Conservation (phyloP, 2,888 invertebrate species). For the Tachina grossa region DNA sequence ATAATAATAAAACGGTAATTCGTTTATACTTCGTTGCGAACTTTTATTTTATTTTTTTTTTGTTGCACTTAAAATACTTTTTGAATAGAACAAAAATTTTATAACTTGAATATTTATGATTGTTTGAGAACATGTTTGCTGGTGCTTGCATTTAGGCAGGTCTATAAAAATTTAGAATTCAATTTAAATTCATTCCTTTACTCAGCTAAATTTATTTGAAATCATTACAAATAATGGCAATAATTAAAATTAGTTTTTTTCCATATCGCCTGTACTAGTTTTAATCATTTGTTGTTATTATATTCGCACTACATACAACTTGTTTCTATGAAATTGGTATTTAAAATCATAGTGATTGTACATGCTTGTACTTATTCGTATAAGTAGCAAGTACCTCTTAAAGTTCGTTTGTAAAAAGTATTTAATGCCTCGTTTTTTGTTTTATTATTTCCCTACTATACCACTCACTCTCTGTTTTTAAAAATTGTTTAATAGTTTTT, state of each 20-base stretch:
- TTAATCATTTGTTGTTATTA: not conserved
- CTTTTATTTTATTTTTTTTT: slow-evolving; percentile 4
- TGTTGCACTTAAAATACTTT: not conserved
- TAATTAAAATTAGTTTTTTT: slow-evolving; percentile 65
- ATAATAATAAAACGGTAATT: slow-evolving; percentile 67
- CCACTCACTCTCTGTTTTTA: no score
- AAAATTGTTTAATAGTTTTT: slow-evolving; percentile 33
- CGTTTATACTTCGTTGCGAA: slow-evolving; percentile 44
- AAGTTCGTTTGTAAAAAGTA: slow-evolving; percentile 62
- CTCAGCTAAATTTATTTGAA: slow-evolving; percentile 42
- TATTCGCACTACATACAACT: slow-evolving; percentile 22
- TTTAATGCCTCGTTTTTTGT: slow-evolving; percentile 65
- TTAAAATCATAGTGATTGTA: not conserved
- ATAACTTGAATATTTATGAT: slow-evolving; percentile 42
- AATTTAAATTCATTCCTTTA: slow-evolving; percentile 28
- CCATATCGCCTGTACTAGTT: slow-evolving; percentile 14
- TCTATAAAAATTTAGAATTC: slow-evolving; percentile 5
- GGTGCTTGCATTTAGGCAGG: not conserved
- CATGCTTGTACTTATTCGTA: slow-evolving; percentile 4
- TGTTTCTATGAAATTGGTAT: slow-evolving; percentile 17
- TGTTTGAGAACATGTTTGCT: not conserved
- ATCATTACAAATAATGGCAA: slow-evolving; percentile 59
- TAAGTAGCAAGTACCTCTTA: slow-evolving; percentile 53
- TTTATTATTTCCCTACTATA: slow-evolving; percentile 50
- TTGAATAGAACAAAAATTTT: slow-evolving; percentile 48